phyloP scores from a whole-genome alignment of 2,888 invertebrate genomes.

The Oscheius myriophilus region DNA sequence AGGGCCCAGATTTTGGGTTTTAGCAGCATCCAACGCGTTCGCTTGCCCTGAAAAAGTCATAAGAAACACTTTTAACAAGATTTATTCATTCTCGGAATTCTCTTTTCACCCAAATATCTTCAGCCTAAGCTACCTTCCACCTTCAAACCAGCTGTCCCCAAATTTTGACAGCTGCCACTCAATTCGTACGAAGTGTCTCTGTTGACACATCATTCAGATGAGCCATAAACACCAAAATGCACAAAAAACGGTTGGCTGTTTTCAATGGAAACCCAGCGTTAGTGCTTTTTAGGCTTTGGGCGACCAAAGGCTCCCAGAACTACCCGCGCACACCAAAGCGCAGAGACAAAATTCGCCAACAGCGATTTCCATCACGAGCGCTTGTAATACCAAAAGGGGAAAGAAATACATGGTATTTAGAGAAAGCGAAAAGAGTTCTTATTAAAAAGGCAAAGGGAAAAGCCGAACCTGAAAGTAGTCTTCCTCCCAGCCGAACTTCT shows the following conservation, averaged over 20 bases:
- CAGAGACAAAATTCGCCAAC: no score
- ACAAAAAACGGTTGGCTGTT: no score
- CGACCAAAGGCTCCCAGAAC: no score
- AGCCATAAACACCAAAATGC: no score
- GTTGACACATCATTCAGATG: no score
- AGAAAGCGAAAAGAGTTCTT: not conserved
- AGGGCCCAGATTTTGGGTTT: slow-evolving; percentile 98
- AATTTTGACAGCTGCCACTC: no score
- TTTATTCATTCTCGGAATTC: not conserved
- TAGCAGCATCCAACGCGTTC: slow-evolving; percentile 85
- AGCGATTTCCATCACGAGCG: not conserved
- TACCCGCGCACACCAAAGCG: no score
- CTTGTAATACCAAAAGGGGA: not conserved
- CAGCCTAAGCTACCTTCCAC: not conserved
- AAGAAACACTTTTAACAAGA: not conserved
- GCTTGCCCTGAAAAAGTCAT: slow-evolving; percentile 43
- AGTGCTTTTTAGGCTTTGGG: no score
- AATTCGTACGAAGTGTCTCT: not conserved
- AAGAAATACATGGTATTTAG: not conserved
- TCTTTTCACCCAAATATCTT: not conserved
- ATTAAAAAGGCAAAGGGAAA: not conserved
- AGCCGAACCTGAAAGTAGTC: slow-evolving; percentile 85
- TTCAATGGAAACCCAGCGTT: no score
- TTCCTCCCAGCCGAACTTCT: slow-evolving; percentile 92
- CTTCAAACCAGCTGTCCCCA: no score